Base-by-base conservation (phyloP, 2,797 vertebrate genomes). In the Holocentrus rufus region DNA sequence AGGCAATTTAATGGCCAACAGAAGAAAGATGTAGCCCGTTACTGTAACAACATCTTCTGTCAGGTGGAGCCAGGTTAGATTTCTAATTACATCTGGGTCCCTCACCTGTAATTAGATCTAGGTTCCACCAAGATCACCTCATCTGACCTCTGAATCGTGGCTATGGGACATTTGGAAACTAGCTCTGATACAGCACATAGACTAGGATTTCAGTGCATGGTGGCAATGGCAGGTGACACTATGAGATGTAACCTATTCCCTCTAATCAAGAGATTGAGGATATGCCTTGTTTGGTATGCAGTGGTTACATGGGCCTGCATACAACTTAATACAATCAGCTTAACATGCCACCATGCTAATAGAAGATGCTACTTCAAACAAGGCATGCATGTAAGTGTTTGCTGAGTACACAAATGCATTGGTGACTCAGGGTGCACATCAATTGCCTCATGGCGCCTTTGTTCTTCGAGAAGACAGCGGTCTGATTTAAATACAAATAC, bases 401-500 rank as follows among this genome's bases (percentile, higher is more conserved):
- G 57, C 73, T 72, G 59, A 59, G 53, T 42, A 59, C 70, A 75
- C 71, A 71, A 52, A 36, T 46, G 64, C 74, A 56, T 17, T 75
- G 58, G 67, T 30, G 60, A 85, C 70, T 75, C 52, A 71, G 57
- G 50, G 23, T 59, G 53, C 64, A 65, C 77, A 70, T 76, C 66
- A 69, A 44, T 59, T 49, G 71, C 55, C 63, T 39, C 13, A 61
- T 31, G 57, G 50, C n/a, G 18, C 56, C 71, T 85, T 78, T 78
- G 69, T 68, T 82, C 69, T 73, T 36, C 46, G 62, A 60, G 39
- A 71, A 71, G 80, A 81, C 68, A 76, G 73, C 42, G 52, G 76
- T 74, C 69, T 69, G 72, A 89, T 90, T 91, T 91, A 75, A 92
- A 91, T 91, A 86, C 74, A 89, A 93, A 91, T 81, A 80, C 71